Percentiles rank a stretch among this genome's conserved stretches.
These are phyloP conservation scores for Porites divaricata DNA, from an alignment of 92 coral and sea anemone genomes.

Conservation along the genomic window DNA sequence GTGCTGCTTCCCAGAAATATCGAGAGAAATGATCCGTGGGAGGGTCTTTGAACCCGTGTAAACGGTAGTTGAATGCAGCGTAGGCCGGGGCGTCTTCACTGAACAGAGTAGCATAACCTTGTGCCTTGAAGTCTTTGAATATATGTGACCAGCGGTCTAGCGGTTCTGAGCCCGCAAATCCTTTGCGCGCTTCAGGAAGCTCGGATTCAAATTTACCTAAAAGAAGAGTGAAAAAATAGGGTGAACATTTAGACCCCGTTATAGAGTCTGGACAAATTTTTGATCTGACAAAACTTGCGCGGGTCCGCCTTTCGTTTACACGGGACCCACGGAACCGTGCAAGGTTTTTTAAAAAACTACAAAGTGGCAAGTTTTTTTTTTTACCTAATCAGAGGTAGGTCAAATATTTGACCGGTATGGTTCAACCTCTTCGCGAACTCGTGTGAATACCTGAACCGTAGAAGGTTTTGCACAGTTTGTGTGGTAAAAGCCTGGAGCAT, in stretches of 20 bases:
- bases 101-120: conserved; percentile 90
- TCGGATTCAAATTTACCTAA: conserved; percentile 81
- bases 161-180: conserved; percentile 55
- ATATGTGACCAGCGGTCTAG: conserved; percentile 95
- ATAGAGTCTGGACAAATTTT: not conserved
- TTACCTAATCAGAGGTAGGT: no score
- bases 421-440: no score
- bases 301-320: no score
- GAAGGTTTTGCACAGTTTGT: no score
- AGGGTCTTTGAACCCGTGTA: conserved; percentile 87
- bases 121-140: conserved; percentile 75
- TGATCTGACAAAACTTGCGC: no score
- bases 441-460: no score
- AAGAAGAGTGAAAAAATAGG: not conserved
- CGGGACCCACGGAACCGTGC: no score
- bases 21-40: conserved; percentile 92
- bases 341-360: no score
- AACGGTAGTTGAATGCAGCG: conserved; percentile 83
- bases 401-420: no score
- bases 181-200: conserved; percentile 92
- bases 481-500: no score
- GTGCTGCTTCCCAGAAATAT: conserved; percentile 89
- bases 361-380: no score
- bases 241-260: no score
- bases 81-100: conserved; percentile 78